A percentile compares a stretch with the other conserved stretches of the same genome.
phyloP scores from a whole-genome alignment of 53 echinoderm and acorn worm species.

The Mesocentrotus franciscanus region DNA sequence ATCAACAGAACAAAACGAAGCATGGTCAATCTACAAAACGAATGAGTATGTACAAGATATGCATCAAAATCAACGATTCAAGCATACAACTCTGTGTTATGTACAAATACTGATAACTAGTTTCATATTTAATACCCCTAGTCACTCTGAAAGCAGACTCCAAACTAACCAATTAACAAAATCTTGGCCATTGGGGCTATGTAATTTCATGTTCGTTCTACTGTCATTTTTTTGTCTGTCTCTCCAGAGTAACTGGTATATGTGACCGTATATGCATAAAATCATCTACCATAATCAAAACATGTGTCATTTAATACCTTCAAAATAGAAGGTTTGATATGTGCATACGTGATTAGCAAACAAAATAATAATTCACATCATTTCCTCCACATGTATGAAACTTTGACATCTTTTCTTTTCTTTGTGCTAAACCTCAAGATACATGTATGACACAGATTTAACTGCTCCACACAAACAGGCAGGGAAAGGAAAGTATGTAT shows the following conservation, averaged over 20 bases:
- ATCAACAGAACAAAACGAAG: background rate
- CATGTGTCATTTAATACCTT: background rate
- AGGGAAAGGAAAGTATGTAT: background rate
- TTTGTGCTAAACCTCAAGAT: slow-evolving; percentile 7
- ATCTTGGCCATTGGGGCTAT: too few relatives aligned
- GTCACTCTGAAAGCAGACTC: background rate
- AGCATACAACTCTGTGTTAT: slow-evolving; percentile 51
- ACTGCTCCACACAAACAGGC: background rate
- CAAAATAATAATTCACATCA: background rate
- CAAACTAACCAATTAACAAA: too few relatives aligned
- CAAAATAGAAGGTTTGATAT: slow-evolving; percentile 38
- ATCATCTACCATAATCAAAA: background rate
- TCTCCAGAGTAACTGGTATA: too few relatives aligned
- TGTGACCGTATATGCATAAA: slow-evolving; percentile 1
- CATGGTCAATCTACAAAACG: background rate
- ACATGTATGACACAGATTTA: background rate
- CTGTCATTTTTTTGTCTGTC: too few relatives aligned
- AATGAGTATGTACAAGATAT: slow-evolving; percentile 32
- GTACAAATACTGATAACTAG: slow-evolving; percentile 56
- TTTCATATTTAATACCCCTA: background rate
- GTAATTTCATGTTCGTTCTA: too few relatives aligned
- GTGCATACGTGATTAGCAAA: background rate
- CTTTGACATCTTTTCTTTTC: background rate
- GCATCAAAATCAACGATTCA: slow-evolving; percentile 6
- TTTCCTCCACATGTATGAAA: background rate